phyloP scores from a whole-genome alignment of 2,113 vertebrate genomes.

The Oreochromis niloticus region DNA sequence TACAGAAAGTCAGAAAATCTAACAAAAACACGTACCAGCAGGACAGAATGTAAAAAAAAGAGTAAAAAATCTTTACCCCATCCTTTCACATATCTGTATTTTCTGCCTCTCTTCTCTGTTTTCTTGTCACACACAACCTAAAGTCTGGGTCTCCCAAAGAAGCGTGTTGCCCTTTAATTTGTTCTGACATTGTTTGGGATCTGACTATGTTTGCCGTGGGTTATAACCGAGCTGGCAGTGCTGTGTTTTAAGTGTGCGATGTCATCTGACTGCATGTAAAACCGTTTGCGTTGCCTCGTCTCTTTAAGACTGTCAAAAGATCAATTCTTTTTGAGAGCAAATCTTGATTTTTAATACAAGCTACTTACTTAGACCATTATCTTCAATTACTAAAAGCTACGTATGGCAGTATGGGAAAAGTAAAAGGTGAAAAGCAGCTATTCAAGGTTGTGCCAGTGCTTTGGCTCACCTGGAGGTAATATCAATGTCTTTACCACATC shows the following conservation, averaged over 20 bases:
- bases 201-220: conserved; percentile 26
- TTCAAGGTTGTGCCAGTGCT: neutral
- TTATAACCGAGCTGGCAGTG: conserved; percentile 12
- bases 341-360: neutral
- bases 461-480: neutral
- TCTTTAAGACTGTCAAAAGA: neutral
- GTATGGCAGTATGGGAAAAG: neutral
- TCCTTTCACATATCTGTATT: neutral
- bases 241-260: conserved; percentile 31
- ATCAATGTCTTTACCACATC: neutral
- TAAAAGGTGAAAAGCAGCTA: neutral
- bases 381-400: neutral
- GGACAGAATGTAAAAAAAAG: neutral
- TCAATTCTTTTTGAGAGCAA: neutral
- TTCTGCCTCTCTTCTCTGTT: neutral
- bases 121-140: conserved; percentile 3
- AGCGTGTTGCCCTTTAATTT: conserved; percentile 29
- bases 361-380: neutral
- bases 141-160: conserved; percentile 21
- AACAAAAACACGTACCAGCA: neutral
- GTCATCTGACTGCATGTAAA: conserved; percentile 12
- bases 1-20: neutral
- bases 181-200: conserved; percentile 52
- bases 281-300: neutral
- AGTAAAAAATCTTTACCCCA: neutral